Percentiles rank a stretch among this genome's conserved stretches.
Evolutionary conservation across 2,888 invertebrate species (phyloP).

Genomic region (Stratiomys singularior): DNA sequence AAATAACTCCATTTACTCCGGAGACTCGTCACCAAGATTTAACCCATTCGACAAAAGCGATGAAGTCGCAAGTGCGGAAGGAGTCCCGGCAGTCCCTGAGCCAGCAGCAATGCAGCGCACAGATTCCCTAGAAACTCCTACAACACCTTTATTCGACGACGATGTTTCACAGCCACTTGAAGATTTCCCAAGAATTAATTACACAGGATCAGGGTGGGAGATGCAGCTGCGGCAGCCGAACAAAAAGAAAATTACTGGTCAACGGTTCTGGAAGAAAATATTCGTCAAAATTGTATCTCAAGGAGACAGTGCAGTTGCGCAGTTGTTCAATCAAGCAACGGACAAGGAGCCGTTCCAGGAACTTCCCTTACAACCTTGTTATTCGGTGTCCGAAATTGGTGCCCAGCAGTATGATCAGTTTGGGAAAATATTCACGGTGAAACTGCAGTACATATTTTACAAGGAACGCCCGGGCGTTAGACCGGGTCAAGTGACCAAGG

Average conservation of each 20-base stretch:
- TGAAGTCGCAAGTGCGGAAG: slow-evolving; percentile 58
- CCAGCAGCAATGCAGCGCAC: slow-evolving; percentile 65
- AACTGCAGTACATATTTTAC: slow-evolving; percentile 94
- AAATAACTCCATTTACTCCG: slow-evolving; percentile 56
- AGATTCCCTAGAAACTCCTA: slow-evolving; percentile 82
- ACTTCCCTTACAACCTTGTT: slow-evolving; percentile 91
- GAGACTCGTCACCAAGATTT: slow-evolving; percentile 74
- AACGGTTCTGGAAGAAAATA: slow-evolving; percentile 97
- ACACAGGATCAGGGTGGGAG: slow-evolving; percentile 91
- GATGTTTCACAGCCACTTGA: slow-evolving; percentile 92
- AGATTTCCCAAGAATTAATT: slow-evolving; percentile 85
- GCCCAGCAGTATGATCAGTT: slow-evolving; percentile 99
- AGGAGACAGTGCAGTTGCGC: slow-evolving; percentile 85
- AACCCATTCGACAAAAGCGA: slow-evolving; percentile 80
- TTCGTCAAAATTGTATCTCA: slow-evolving; percentile 83
- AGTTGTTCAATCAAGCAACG: slow-evolving; percentile 82
- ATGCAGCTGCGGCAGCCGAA: slow-evolving; percentile 95
- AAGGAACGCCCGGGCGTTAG: slow-evolving; percentile 97
- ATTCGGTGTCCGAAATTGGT: slow-evolving; percentile 93
- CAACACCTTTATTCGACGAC: slow-evolving; percentile 94
- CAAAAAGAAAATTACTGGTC: slow-evolving; percentile 95
- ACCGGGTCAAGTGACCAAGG: slow-evolving; percentile 94
- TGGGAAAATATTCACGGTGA: slow-evolving; percentile 98
- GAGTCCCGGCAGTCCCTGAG: slow-evolving; percentile 58
- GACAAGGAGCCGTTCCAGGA: slow-evolving; percentile 96